Percentiles rank a stretch among this genome's conserved stretches.
These are phyloP conservation scores for Pseudococcus jackbeardsleyi DNA, from an alignment of 2,888 invertebrate genomes.

Conservation along the genomic window DNA sequence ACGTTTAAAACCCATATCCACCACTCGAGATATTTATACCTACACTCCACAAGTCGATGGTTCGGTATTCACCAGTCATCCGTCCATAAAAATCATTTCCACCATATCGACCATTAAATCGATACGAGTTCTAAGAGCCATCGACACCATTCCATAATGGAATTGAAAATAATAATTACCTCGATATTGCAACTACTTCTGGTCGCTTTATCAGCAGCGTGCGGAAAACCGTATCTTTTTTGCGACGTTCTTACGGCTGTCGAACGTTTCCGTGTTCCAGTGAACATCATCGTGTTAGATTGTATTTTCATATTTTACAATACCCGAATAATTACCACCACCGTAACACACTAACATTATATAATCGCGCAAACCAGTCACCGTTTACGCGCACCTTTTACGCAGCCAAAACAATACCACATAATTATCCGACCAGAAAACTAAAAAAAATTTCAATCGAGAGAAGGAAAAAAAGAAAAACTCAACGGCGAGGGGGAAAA, in stretches of 20 bases:
- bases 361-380: conserved; percentile 23
- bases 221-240: conserved; percentile 64
- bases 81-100: not conserved
- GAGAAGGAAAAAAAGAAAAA: not conserved
- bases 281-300: conserved; percentile 77
- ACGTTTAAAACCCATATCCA: not conserved
- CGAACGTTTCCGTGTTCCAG: conserved; percentile 74
- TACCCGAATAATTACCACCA: conserved; percentile 22
- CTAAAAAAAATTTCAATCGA: not conserved
- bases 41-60: not conserved
- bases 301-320: conserved; percentile 66
- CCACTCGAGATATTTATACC: not conserved
- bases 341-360: conserved; percentile 42
- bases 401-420: conserved; percentile 23
- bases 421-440: not conserved
- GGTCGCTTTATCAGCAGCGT: conserved; percentile 64
- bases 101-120: not conserved
- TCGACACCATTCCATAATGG: not conserved
- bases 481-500: not conserved
- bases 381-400: conserved; percentile 32
- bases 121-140: not conserved
- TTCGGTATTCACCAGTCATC: not conserved
- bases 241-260: conserved; percentile 65
- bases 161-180: conserved; percentile 59
- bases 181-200: conserved; percentile 65